Evolutionary conservation across 2,888 invertebrate species (phyloP), one percentile per base, ranked within the genome.

Genomic region (Romanomermis culicivorax): DNA sequence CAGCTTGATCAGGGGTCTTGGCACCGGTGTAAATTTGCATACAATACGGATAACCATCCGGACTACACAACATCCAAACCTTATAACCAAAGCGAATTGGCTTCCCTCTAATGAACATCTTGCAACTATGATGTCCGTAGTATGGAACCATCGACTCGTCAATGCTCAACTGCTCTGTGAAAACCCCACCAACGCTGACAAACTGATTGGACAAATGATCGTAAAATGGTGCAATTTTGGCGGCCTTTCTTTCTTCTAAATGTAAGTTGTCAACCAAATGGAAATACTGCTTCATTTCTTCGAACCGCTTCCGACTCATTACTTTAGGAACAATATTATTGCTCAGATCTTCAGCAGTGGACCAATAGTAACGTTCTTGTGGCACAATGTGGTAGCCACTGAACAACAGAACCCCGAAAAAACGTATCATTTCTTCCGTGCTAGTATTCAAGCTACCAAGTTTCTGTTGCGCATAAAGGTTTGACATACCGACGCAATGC

Each of bases 221-320:
- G 17, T 36, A 36, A 36, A 36, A 36, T 36, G 36, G 36, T 36
- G 7, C 36, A 36, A 36, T 17, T 36, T 36, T 36, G 17, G 36
- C 36, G 17, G 36, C 36, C 17, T 36, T 36, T 7, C 36, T 17
- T 11, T 7, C 11, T 17, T 36, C 11, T 36, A 36, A 42, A 27
- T 58, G 55, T 47, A 50, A 58, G 56, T 64, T 65, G 25, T 53
- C 25, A n/a, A 36, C 53, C 7, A 29, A 51, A 25, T 53, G 53
- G 3, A 14, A 26, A 23, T 17, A 43, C 23, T 20, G 20, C 27
- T 53, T 53, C n/a, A 53, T 17, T 23, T 50, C 47, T 24, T 53
- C 49, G 27, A 53, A 53, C 2, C 53, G 53, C 7, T 53, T 53
- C 4, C 47, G 47, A 11, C 23, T 3, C 53, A 53, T 53, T 7